Evolutionary conservation across 2,888 invertebrate species (phyloP), one percentile per base, ranked within the genome.

Genomic region (Lottia scabra): DNA sequence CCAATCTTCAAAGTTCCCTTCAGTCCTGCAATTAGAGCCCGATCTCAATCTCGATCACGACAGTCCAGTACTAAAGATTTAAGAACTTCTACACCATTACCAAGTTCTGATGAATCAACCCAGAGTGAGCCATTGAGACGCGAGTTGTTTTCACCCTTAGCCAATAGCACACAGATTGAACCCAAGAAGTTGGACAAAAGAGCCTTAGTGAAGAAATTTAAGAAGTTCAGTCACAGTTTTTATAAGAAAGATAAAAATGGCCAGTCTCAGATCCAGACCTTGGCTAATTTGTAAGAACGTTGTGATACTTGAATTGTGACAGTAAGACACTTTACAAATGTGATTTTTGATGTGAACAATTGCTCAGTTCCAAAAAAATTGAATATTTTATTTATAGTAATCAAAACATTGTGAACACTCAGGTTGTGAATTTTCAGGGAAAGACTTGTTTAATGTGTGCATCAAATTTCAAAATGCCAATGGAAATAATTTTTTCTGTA

Each of bases 131-230:
- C 79, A 16, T 70, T 81, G 63, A 79, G 81, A 67, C 77, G 81
- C 63, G 81, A 83, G 70, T 77, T 83, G 62, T 83, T 83, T 75
- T 64, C 70, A 45, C 74, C 78, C 12, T 71, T 74, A 13, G 76
- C 78, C 26, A 65, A 74, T 10, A 78, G 76, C 48, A 68, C 77
- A 46, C 74, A 77, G 23, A 65, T 46, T 5, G 80, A 81, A 45
- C 80, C 80, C 27, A 80, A 79, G 66, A 79, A 84, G 26, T 75
- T 81, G 71, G 82, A 86, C 81, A 85, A 84, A 75, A 84, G 83
- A 72, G 83, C 85, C 69, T 79, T 86, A 66, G 82, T 84, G 56
- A 78, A 81, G 67, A 85, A 84, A 71, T 82, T 86, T 67, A 83
- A 80, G 75, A 81, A 80, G 67, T 86, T 86, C 70, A 84, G 84